These are phyloP conservation scores for Babyrousa celebensis DNA, from an alignment of 2,797 vertebrate species.

Conservation along the genomic window DNA sequence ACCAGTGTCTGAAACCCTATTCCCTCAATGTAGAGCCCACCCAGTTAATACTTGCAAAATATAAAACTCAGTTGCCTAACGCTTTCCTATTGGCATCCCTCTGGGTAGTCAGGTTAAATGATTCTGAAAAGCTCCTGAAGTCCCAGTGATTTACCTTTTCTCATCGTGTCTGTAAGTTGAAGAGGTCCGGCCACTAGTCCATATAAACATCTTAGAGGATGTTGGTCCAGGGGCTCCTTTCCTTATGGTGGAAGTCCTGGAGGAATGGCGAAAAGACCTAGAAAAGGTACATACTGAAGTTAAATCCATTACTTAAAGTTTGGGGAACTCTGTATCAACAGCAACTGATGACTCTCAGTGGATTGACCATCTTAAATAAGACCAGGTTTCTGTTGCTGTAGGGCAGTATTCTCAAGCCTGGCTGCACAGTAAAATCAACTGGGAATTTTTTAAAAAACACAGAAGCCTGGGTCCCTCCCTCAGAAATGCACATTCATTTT, in stretches of 20 bases:
- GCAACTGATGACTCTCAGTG: background rate
- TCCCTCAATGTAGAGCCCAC: background rate
- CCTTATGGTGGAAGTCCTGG: constrained; percentile 90
- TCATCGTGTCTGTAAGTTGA: constrained; percentile 94
- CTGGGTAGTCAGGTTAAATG: background rate
- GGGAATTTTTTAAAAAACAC: background rate
- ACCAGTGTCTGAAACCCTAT: background rate
- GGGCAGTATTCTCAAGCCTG: constrained; percentile 18
- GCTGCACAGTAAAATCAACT: background rate
- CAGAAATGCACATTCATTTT: background rate
- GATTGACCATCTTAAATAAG: constrained; percentile 19
- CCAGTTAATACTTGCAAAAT: background rate
- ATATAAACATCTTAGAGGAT: constrained; percentile 97
- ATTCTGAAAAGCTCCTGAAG: background rate
- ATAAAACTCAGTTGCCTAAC: background rate
- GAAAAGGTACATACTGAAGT: constrained; percentile 87
- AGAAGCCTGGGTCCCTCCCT: background rate
- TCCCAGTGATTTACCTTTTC: constrained; percentile 92
- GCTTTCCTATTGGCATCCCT: background rate
- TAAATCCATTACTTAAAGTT: constrained; percentile 22
- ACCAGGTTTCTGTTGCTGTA: constrained; percentile 12
- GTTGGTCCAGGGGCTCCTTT: constrained; percentile 89
- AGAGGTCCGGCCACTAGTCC: constrained; percentile 95
- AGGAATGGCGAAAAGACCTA: constrained; percentile 94
- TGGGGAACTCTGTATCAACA: background rate